Evolutionary conservation across 2,888 invertebrate genomes (phyloP).

Genomic region (Pandemis cinnamomeana): DNA sequence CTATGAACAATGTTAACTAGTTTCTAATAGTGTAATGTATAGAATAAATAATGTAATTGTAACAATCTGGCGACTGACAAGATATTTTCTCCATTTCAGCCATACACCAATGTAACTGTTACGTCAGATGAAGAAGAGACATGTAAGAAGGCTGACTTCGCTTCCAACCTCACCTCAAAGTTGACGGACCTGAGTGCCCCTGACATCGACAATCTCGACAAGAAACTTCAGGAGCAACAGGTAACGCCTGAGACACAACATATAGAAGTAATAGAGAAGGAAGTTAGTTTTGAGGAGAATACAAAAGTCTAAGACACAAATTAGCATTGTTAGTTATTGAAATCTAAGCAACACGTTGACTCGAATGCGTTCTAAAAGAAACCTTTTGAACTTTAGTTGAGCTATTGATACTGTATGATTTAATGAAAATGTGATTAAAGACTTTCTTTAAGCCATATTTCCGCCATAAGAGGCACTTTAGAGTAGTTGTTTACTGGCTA

Average conservation of each 20-base stretch:
- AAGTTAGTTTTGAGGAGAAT: background rate
- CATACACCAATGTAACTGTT: conserved; percentile 88
- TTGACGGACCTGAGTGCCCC: conserved; percentile 68
- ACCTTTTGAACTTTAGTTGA: conserved; percentile 4
- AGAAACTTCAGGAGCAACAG: conserved; percentile 87
- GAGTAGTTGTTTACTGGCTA: background rate
- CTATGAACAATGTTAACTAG: too few relatives aligned
- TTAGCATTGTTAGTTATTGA: background rate
- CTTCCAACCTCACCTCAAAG: conserved; percentile 83
- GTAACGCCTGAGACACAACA: conserved; percentile 62
- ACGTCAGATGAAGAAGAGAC: conserved; percentile 92
- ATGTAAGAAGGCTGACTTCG: conserved; percentile 83
- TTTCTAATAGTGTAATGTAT: too few relatives aligned
- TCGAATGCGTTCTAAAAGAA: conserved; percentile 2
- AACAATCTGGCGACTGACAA: background rate
- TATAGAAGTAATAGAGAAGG: background rate
- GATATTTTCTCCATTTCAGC: conserved; percentile 67
- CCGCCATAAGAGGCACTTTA: background rate
- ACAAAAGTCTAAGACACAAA: background rate
- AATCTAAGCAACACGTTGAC: background rate
- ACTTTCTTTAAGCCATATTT: background rate
- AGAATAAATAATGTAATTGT: background rate
- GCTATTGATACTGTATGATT: conserved; percentile 2
- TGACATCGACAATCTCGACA: conserved; percentile 85
- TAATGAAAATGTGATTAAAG: background rate